Conservation (phyloP, 2,888 invertebrate genomes). For the Theretra japonica region DNA sequence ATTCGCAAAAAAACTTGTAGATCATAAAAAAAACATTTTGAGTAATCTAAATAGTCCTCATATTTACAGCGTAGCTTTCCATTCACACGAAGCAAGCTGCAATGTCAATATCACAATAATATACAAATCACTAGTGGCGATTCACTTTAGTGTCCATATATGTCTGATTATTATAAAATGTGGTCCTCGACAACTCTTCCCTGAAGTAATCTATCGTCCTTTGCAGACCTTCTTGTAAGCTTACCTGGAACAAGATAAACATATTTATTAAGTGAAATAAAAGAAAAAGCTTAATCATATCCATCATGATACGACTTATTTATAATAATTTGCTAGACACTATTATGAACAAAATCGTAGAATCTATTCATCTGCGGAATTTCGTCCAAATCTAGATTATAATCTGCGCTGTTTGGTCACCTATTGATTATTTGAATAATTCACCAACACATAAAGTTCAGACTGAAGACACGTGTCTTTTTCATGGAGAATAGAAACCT, state of each 20-base stretch:
- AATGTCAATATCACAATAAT: constrained; percentile 72
- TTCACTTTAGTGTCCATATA: constrained; percentile 75
- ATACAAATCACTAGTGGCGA: constrained; percentile 55
- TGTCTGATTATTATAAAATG: constrained; percentile 78
- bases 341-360: too few relatives aligned
- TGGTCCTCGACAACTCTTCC: constrained; percentile 89
- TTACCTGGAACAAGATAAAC: constrained; percentile 80
- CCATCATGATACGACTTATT: not conserved
- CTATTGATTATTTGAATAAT: too few relatives aligned
- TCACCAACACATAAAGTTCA: too few relatives aligned
- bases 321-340: too few relatives aligned
- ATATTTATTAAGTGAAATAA: too few relatives aligned
- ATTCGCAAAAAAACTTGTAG: constrained; percentile 26
- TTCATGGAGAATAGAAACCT: too few relatives aligned
- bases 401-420: too few relatives aligned
- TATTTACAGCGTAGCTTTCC: constrained; percentile 36
- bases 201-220: constrained; percentile 97
- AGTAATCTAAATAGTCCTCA: constrained; percentile 10
- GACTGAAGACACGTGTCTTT: too few relatives aligned
- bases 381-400: too few relatives aligned
- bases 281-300: not conserved
- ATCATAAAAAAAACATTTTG: constrained; percentile 28
- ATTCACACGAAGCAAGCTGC: constrained; percentile 29
- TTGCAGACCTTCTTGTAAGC: constrained; percentile 93
- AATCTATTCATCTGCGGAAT: too few relatives aligned